Evolutionary conservation across 2,797 vertebrate genomes (phyloP), one percentile per base, ranked within the genome.

Genomic region (Hoplostethus mediterraneus): DNA sequence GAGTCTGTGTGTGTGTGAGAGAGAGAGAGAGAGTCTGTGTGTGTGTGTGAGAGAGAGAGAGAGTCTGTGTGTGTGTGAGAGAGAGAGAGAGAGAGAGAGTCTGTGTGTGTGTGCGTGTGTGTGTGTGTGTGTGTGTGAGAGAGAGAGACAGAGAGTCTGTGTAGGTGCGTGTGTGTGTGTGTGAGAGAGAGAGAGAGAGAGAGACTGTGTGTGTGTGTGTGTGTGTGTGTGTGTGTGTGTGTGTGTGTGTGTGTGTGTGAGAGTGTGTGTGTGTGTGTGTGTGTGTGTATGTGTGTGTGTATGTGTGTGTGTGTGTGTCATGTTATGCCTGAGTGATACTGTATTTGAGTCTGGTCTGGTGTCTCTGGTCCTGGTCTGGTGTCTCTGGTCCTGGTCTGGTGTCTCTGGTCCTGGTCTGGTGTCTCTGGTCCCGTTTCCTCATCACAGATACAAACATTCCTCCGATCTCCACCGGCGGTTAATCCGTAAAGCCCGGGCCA

Each of bases 401-500:
- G 62, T 71, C 71, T 65, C 38, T 4, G 28, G 28, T 28, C n/a
- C n/a, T n/a, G n/a, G n/a, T n/a, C n/a, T n/a, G n/a, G n/a, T n/a
- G n/a, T 71, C 64, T 88, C 73, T 67, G 81, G 72, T 89, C 79
- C 86, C 67, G 70, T 78, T 86, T 58, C 49, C 61, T 84, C 70
- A 69, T 76, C 81, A 83, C 44, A 48, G 4, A 62, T 16, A 40
- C 14, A 87, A 60, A 82, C 83, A 90, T 92, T 92, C 89, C 87
- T 89, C 49, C 78, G 45, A 64, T 80, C 80, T 86, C 82, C 73
- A 76, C 69, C 57, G 75, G 67, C 77, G 65, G 80, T 83, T 92
- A 93, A 92, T 93, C 84, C 69, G 60, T 70, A 92, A 91, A 87
- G 82, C 87, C 83, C 77, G 80, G 84, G 87, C 87, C 84, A 87